Evolutionary conservation across 2,888 invertebrate genomes (phyloP), one percentile per base, ranked within the genome.

Genomic region (Julus scanicus): DNA sequence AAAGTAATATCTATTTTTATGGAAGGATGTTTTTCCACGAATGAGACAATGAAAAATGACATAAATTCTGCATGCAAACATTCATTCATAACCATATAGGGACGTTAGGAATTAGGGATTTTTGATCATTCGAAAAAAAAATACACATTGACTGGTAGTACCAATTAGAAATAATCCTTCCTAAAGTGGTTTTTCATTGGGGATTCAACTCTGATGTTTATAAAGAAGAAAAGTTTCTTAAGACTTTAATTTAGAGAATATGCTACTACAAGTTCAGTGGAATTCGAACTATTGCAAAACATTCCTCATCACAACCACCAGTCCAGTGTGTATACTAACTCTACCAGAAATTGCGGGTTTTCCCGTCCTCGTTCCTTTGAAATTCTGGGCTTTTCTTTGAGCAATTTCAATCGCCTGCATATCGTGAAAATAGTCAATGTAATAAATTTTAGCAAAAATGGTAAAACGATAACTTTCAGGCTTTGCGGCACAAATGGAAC

Each of bases 371-470:
- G 15, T 9, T 37, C 80, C 4, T 6, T 71, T 9, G 80, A 29
- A 80, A 80, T 80, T 37, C 37, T 37, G 80, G 80, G 80, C 80
- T 80, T 80, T 80, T 80, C 80, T 80, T 80, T 80, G 80, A 80
- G 80, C 80, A 80, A 80, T 80, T 80, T 29, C 80, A 37, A 80
- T 37, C 80, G 80, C 80, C 80, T 80, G 80, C 80, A 80, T 37
- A 29, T 80, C 37, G 37, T 80, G 80, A 80, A 80, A 80, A 80
- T 80, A 80, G 29, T 80, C 37, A 37, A 80, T 37, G 15, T 29
- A 80, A 80, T 2, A 39, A 80, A 29, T 80, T 63, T 80, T 80
- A 80, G 80, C 37, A 80, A 80, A 80, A 80, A 80, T 8, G 9
- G 13, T 9, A 13, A 80, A 80, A 80, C 37, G 13, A 15, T 39